phyloP scores from a whole-genome alignment of 1,140 invertebrate species.

The Tetramorium parvispinum region DNA sequence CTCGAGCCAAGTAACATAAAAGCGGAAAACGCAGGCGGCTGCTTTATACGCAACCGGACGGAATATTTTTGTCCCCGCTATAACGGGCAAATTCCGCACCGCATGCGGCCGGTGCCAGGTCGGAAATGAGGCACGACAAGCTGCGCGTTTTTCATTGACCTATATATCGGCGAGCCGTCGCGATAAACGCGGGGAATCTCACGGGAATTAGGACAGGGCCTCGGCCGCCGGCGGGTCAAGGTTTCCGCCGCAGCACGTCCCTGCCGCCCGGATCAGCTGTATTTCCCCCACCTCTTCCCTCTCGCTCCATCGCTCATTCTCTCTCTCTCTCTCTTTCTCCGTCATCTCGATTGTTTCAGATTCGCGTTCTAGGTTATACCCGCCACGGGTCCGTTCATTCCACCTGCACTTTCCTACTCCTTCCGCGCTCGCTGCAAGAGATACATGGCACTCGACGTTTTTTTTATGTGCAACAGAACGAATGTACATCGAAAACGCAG shows the following conservation, averaged over 20 bases:
- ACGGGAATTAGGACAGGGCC: constrained; percentile 81
- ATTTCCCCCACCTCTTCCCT: neutral
- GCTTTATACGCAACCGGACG: neutral
- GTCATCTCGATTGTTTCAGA: constrained; percentile 68
- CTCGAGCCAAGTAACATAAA: neutral
- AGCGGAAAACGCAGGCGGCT: neutral
- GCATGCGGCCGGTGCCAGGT: neutral
- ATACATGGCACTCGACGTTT: too few species aligned
- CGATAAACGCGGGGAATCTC: constrained; percentile 73
- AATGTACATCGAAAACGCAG: neutral
- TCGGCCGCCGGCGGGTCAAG: constrained; percentile 81
- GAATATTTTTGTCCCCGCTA: constrained; percentile 31
- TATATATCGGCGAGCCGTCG: constrained; percentile 70
- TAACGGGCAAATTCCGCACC: neutral
- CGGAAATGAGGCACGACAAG: neutral
- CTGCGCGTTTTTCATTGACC: constrained; percentile 69
- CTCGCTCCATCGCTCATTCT: constrained; percentile 24
- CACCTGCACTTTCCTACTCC: neutral
- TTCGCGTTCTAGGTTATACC: constrained; percentile 72
- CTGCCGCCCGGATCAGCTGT: constrained; percentile 77
- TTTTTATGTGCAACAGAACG: neutral
- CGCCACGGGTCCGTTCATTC: neutral
- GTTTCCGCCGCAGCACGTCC: constrained; percentile 75
- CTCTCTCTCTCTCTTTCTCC: constrained; percentile 12
- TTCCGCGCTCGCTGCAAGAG: neutral